Base-by-base conservation (phyloP, 2,797 vertebrate genomes). In the Ceryle rudis region DNA sequence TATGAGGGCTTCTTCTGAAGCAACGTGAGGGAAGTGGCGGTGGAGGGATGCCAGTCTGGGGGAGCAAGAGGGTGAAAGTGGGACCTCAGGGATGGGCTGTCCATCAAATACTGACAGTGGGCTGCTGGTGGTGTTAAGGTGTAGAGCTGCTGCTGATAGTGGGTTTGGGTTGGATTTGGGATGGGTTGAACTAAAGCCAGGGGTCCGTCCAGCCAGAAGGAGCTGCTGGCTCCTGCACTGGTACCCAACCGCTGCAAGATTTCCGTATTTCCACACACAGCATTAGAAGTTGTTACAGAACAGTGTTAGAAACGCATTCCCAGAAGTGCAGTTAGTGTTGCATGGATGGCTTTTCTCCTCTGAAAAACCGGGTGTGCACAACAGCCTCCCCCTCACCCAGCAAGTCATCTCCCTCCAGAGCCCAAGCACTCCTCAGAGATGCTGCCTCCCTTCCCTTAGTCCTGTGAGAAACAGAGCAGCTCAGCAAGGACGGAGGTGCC, bases 1-100 rank as follows among this genome's bases (percentile, higher is more conserved):
- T 74, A 94, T 94, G 88, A 6, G 80, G 92, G 82, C 25, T 91
- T 70, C 73, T 2, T 77, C 91, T 94, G 94, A 95, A 37, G 94
- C 90, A 95, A 92, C 1, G 3, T 18, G 87, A 0, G 4, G 75
- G 65, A 90, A 74, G 62, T 2, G n/a, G 37, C 25, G 73, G n/a
- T 51, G 22, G 78, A 92, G 86, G 62, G 62, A 70, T 0, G 64
- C 81, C 80, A 84, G 70, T 26, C 39, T 0, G 0, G 41, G 79
- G 66, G 47, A 89, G 39, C 46, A 37, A 28, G 3, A 25, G 29
- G 41, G 12, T 66, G 65, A 44, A 54, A 37, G 51, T 2, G 23
- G 60, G n/a, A 51, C 42, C 29, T 73, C 0, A 0, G 37, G 21
- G 15, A 47, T 0, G 0, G 35, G 42, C 4, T 66, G 42, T 15